Evolutionary conservation across 2,888 invertebrate species (phyloP), one percentile per base, ranked within the genome.

Genomic region (Drosophila leonis): DNA sequence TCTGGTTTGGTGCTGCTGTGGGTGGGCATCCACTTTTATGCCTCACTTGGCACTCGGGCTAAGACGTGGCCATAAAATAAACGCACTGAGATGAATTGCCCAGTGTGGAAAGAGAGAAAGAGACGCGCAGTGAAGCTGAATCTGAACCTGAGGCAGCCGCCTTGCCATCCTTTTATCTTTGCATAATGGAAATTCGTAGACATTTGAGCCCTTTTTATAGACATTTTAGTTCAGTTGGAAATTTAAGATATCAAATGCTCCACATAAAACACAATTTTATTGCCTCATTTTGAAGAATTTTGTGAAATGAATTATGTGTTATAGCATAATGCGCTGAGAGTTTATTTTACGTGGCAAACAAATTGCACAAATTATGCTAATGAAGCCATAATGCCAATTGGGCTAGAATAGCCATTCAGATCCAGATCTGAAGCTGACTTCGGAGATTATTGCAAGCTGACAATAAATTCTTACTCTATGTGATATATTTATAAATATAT

Each of bases 151-250:
- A 52, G 52, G n/a, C 62, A 60, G 56, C 59, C 64, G 52, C 62
- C 65, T 63, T 39, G n/a, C 48, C 39, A 15, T 27, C 52, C 55
- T 71, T 80, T 77, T 74, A 71, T 71, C 72, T 73, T 74, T 75
- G 72, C 80, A 67, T 76, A 80, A 82, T 75, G 83, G 78, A 68
- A 72, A 72, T 82, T 67, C 64, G 80, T 72, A 66, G 70, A 67
- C 68, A 66, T 71, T 83, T 71, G 68, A 80, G 75, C 75, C 74
- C 67, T 72, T 83, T 82, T 82, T 82, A 82, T 82, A 75, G 82
- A 64, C 80, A 59, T 46, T 67, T 78, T 67, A 65, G 78, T 69
- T 75, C 44, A 39, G 61, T 62, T 48, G 39, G 54, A 18, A 48
- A 65, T 65, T 66, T 42, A 54, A 55, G 54, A 70, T 64, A 68